Percentiles rank a stretch among this genome's conserved stretches.
Conservation (phyloP, 2,113 vertebrate genomes). For the Myotis yumanensis region DNA sequence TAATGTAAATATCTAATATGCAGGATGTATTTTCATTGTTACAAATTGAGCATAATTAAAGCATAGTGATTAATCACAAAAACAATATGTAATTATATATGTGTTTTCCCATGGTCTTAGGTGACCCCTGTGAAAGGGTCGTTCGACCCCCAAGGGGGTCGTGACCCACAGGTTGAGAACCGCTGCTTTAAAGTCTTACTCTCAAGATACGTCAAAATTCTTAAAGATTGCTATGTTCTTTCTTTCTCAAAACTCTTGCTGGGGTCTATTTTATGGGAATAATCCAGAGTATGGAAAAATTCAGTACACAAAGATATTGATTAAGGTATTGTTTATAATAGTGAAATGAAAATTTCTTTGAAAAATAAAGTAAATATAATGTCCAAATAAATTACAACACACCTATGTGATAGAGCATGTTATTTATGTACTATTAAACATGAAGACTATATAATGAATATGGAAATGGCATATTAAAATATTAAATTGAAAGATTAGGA, state of each 20-base stretch:
- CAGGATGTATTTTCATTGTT: too few species aligned
- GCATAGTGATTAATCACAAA: too few species aligned
- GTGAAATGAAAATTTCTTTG: neutral
- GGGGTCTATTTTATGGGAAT: neutral
- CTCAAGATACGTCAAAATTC: constrained; percentile 23
- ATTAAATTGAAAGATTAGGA: constrained; percentile 5
- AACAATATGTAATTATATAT: too few species aligned
- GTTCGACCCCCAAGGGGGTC: too few species aligned
- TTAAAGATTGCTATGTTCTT: neutral
- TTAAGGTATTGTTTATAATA: constrained; percentile 6
- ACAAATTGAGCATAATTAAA: too few species aligned
- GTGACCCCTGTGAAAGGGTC: too few species aligned
- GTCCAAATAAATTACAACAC: neutral
- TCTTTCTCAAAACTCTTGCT: constrained; percentile 1
- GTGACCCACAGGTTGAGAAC: too few species aligned
- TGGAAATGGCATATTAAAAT: neutral
- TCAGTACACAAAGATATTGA: neutral
- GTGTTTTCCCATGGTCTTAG: too few species aligned
- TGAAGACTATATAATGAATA: neutral
- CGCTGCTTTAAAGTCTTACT: neutral
- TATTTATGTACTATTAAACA: neutral
- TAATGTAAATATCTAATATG: too few species aligned
- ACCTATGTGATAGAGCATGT: neutral
- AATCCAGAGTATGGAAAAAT: constrained; percentile 14
- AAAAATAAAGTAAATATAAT: neutral